Evolutionary conservation across 2,113 vertebrate species (phyloP).

Genomic region (Poecilia latipinna): DNA sequence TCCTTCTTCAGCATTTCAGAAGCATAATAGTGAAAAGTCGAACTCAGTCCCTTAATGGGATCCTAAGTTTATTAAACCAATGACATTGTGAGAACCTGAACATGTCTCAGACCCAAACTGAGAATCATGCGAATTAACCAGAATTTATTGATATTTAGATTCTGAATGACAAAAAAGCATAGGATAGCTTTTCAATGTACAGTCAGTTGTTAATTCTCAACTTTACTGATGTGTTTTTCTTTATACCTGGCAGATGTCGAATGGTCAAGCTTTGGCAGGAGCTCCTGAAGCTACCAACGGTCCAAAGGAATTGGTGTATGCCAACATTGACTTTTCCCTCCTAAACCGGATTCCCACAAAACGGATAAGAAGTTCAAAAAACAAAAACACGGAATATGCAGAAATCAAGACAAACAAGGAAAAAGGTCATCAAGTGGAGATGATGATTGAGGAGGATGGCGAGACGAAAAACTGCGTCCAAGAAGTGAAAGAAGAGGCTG

Average conservation of each 20-base stretch:
- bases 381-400: constrained; percentile 56
- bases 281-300: background rate
- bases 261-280: background rate
- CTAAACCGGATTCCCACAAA: background rate
- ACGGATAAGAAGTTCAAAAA: background rate
- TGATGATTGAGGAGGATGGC: background rate
- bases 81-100: background rate
- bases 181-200: too few relatives aligned
- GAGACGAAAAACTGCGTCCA: background rate
- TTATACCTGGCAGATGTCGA: background rate
- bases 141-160: too few relatives aligned
- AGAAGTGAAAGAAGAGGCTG: background rate
- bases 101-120: background rate
- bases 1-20: background rate
- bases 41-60: background rate
- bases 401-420: constrained; percentile 51
- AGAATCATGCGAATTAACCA: too few relatives aligned
- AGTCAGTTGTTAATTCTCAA: background rate
- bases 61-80: background rate
- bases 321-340: background rate
- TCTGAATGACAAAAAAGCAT: too few relatives aligned
- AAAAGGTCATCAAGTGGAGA: constrained; percentile 14
- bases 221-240: background rate
- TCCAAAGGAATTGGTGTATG: background rate
- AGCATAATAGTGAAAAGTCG: background rate